Evolutionary conservation across 2,797 vertebrate genomes (phyloP).

Genomic region (Potorous gilbertii): DNA sequence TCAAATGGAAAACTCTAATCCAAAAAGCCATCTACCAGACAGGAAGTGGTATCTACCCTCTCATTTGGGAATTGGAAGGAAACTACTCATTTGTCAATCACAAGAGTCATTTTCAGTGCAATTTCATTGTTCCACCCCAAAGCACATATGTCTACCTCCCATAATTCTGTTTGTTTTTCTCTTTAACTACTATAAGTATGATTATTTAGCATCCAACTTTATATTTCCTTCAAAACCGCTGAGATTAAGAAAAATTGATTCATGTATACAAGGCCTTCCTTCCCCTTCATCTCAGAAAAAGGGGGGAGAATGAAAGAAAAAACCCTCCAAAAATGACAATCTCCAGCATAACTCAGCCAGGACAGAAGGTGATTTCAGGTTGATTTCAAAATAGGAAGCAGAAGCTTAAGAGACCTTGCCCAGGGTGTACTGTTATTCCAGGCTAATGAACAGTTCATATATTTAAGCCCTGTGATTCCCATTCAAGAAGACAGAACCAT

Average conservation of each 20-base stretch:
- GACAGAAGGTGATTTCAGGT: conserved; percentile 14
- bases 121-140: background rate
- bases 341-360: background rate
- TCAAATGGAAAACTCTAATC: background rate
- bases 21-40: background rate
- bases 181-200: background rate
- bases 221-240: conserved; percentile 4
- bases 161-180: background rate
- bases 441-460: conserved; percentile 33
- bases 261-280: background rate
- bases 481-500: conserved; percentile 25
- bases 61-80: background rate
- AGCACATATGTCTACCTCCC: background rate
- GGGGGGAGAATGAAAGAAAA: background rate
- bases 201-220: background rate
- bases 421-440: conserved; percentile 5
- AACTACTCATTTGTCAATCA: background rate
- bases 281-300: conserved; percentile 2
- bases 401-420: background rate
- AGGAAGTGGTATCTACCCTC: background rate
- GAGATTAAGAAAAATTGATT: conserved; percentile 14
- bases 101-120: background rate
- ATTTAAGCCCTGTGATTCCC: conserved; percentile 42
- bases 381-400: conserved; percentile 56
- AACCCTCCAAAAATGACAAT: conserved; percentile 5